These are phyloP conservation scores for Macropus fuliginosus DNA, from an alignment of 2,797 vertebrate genomes.

Conservation along the genomic window DNA sequence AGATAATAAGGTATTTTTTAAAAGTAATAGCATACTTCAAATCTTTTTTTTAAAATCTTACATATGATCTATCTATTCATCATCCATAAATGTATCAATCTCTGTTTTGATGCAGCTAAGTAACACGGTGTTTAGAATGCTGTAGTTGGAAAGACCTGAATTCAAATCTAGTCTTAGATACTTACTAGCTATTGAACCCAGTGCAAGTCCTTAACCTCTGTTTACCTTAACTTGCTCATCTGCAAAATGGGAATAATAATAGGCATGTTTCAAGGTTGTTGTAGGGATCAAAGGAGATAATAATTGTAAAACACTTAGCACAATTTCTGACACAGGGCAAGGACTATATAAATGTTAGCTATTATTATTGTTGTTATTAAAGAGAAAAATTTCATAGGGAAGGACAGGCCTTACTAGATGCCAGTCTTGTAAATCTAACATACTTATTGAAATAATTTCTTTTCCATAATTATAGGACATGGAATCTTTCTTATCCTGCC, in stretches of 20 bases:
- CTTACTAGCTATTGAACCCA: background rate
- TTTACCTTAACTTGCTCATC: background rate
- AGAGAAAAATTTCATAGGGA: background rate
- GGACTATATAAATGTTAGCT: background rate
- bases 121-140: background rate
- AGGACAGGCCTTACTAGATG: background rate
- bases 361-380: background rate
- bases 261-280: background rate
- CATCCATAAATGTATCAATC: background rate
- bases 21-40: background rate
- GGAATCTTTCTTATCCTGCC: background rate
- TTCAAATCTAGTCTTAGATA: background rate
- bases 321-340: background rate
- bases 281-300: background rate
- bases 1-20: background rate
- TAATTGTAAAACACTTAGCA: background rate
- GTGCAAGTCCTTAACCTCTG: background rate
- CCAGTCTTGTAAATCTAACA: background rate
- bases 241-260: background rate
- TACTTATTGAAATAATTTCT: background rate
- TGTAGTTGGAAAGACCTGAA: background rate
- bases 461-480: background rate
- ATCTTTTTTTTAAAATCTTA: background rate
- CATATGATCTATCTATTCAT: background rate
- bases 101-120: background rate